phyloP scores from a whole-genome alignment of 2,797 vertebrate genomes.

The Tenualosa ilisha region DNA sequence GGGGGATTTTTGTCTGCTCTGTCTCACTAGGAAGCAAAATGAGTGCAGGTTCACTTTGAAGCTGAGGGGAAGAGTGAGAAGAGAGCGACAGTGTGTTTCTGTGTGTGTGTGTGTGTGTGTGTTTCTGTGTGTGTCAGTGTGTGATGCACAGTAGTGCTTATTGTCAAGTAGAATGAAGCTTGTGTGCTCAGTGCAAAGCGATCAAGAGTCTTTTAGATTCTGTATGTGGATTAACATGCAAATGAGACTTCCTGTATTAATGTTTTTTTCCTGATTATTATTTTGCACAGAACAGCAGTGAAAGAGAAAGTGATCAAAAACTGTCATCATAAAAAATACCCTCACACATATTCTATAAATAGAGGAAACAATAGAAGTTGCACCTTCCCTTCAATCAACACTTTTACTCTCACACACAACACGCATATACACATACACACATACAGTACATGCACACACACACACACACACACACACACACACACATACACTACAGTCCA shows the following conservation, averaged over 20 bases:
- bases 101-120: background rate
- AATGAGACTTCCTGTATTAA: background rate
- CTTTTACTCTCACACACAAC: background rate
- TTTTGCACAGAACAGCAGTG: background rate
- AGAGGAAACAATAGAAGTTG: background rate
- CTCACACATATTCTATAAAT: slow-evolving; percentile 4
- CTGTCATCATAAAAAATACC: background rate
- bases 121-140: background rate
- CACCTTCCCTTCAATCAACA: slow-evolving; percentile 7
- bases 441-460: background rate
- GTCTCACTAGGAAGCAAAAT: background rate
- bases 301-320: slow-evolving; percentile 4
- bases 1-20: background rate
- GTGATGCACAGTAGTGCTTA: background rate
- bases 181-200: background rate
- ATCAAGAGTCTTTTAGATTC: background rate
- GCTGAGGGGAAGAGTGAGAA: background rate
- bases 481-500: background rate
- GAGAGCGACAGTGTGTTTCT: background rate
- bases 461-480: background rate
- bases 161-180: background rate
- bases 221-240: slow-evolving; percentile 5
- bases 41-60: background rate
- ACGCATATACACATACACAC: background rate
- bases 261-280: background rate